These are phyloP conservation scores for Dendronephthya gigantea DNA, from an alignment of 64 coral and sea anemone species.

Conservation along the genomic window DNA sequence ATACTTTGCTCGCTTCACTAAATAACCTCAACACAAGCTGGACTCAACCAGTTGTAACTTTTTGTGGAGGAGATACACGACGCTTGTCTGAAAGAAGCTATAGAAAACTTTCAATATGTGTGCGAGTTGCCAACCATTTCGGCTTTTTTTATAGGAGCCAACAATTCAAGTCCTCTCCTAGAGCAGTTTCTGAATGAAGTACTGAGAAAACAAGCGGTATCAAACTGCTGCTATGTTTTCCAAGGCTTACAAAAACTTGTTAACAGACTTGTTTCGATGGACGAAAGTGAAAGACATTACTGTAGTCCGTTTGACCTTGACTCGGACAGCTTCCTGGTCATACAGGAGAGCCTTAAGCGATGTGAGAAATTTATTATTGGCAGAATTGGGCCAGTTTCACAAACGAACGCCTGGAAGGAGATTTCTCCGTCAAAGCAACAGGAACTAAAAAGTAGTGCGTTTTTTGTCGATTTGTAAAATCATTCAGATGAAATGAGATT, in stretches of 20 bases:
- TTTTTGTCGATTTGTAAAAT: background rate
- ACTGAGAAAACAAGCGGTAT: background rate
- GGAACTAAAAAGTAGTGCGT: background rate
- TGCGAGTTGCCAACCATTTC: background rate
- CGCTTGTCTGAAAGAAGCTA: background rate
- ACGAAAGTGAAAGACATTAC: background rate
- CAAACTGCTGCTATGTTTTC: background rate
- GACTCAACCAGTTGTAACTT: background rate
- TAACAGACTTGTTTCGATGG: background rate
- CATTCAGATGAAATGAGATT: background rate
- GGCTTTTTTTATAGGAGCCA: background rate
- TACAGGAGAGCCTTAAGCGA: background rate
- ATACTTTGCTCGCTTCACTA: background rate
- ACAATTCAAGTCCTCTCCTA: background rate
- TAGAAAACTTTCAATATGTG: background rate
- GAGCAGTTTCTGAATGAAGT: background rate
- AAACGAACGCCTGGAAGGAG: background rate
- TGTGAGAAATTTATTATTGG: slow-evolving; percentile 5
- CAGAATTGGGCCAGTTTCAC: background rate
- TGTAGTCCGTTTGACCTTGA: background rate
- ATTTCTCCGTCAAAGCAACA: background rate
- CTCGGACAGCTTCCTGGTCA: background rate
- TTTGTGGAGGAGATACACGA: background rate
- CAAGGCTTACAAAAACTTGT: background rate
- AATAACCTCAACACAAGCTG: background rate